These are phyloP conservation scores for Ephydatia muelleri DNA, from an alignment of 37 sponge, comb jelly and placozoan genomes.

Conservation along the genomic window DNA sequence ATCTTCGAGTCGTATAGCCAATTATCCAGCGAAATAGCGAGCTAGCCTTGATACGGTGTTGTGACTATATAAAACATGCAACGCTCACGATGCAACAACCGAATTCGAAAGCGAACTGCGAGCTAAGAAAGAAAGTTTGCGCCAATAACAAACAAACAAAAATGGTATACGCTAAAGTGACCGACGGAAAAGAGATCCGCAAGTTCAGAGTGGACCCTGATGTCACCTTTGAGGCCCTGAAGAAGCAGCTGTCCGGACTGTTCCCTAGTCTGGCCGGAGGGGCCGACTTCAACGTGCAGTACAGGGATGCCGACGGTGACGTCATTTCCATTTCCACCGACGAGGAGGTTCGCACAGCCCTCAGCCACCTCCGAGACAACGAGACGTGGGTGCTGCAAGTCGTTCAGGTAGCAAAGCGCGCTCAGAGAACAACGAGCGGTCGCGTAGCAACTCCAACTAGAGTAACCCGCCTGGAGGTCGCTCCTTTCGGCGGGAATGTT, in stretches of 20 bases:
- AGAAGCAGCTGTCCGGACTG: not conserved
- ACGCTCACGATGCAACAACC: too few relatives aligned
- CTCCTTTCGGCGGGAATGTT: not conserved
- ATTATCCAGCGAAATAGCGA: too few relatives aligned
- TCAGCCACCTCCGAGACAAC: conserved; percentile 9
- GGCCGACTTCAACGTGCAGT: conserved; percentile 15
- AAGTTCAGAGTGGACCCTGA: not conserved
- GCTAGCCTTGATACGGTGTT: too few relatives aligned
- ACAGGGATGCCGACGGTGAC: conserved; percentile 45
- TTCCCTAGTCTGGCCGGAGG: conserved; percentile 22
- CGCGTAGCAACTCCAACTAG: too few relatives aligned
- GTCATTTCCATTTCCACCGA: conserved; percentile 47
- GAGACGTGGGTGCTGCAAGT: conserved; percentile 12
- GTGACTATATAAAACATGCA: too few relatives aligned
- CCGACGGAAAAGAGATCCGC: conserved; percentile 14
- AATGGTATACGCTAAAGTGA: conserved; percentile 21
- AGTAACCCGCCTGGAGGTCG: too few relatives aligned
- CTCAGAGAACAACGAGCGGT: too few relatives aligned
- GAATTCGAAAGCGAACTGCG: too few relatives aligned
- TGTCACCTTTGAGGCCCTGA: not conserved
- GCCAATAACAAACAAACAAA: not conserved
- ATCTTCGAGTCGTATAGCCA: not conserved
- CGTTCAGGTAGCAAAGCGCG: too few relatives aligned
- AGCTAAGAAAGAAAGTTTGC: too few relatives aligned
- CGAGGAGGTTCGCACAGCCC: conserved; percentile 30